Evolutionary conservation across 2,113 vertebrate species (phyloP).

Genomic region (Triplophysa tibetana): DNA sequence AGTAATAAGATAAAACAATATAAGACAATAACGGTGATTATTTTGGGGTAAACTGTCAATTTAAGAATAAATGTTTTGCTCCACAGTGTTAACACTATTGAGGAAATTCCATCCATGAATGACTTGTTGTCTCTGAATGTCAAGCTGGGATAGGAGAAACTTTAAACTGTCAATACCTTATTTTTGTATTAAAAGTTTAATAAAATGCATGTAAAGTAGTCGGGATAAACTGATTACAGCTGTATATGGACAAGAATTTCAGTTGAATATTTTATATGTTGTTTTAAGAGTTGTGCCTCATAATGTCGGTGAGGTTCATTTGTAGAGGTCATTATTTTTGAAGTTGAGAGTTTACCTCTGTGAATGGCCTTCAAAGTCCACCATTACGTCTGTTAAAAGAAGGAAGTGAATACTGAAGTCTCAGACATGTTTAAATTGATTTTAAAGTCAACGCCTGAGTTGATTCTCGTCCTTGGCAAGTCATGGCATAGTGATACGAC

Average conservation of each 20-base stretch:
- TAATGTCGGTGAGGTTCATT: neutral
- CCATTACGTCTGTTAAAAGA: too few species aligned
- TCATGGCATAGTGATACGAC: too few species aligned
- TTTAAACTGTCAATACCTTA: slow-evolving; percentile 15
- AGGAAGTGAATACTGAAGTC: too few species aligned
- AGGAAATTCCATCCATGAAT: too few species aligned
- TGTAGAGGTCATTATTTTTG: neutral
- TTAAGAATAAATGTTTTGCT: too few species aligned
- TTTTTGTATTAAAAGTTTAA: slow-evolving; percentile 17
- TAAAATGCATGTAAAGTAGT: neutral
- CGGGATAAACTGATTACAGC: neutral
- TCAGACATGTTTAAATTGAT: neutral
- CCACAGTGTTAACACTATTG: too few species aligned
- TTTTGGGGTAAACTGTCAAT: too few species aligned
- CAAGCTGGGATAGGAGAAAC: neutral
- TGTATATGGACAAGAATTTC: neutral
- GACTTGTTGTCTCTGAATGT: neutral
- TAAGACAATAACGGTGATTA: too few species aligned
- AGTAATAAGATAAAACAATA: too few species aligned
- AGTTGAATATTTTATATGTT: neutral
- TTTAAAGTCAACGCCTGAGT: neutral
- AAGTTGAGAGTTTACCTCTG: neutral
- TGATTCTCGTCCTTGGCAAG: neutral
- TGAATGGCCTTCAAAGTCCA: neutral
- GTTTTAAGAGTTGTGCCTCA: slow-evolving; percentile 30